These are phyloP conservation scores for Ursus arctos DNA, from an alignment of 2,113 vertebrate species.

Conservation along the genomic window DNA sequence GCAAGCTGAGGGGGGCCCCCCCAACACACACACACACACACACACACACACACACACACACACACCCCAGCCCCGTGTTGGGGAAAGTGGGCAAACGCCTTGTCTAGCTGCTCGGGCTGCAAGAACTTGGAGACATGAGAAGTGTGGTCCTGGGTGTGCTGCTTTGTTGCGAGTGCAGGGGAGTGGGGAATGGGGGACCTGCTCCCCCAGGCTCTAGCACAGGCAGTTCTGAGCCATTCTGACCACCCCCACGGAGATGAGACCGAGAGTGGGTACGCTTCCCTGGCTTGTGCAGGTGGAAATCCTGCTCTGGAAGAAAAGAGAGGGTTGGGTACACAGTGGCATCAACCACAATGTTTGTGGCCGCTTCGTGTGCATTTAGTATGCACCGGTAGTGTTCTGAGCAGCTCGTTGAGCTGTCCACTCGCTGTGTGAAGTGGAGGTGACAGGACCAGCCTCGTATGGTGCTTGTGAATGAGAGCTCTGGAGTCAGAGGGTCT, in stretches of 20 bases:
- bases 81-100: background rate
- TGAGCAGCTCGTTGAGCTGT: background rate
- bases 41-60: background rate
- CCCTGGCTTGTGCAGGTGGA: background rate
- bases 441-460: rapidly evolving
- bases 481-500: background rate
- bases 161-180: rapidly evolving
- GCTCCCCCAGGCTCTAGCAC: background rate
- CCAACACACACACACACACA: background rate
- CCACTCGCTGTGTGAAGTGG: background rate
- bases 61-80: rapidly evolving
- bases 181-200: rapidly evolving
- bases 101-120: background rate
- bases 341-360: rapidly evolving
- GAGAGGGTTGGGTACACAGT: background rate
- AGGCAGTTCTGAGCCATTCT: background rate
- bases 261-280: background rate
- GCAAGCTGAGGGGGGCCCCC: background rate
- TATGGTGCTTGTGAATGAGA: rapidly evolving
- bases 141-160: background rate
- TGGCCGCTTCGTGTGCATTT: background rate
- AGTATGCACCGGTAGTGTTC: background rate
- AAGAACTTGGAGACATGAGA: background rate
- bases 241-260: rapidly evolving
- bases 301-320: background rate